Evolutionary conservation across 2,113 vertebrate genomes (phyloP).

Genomic region (Leucopsar rothschildi): DNA sequence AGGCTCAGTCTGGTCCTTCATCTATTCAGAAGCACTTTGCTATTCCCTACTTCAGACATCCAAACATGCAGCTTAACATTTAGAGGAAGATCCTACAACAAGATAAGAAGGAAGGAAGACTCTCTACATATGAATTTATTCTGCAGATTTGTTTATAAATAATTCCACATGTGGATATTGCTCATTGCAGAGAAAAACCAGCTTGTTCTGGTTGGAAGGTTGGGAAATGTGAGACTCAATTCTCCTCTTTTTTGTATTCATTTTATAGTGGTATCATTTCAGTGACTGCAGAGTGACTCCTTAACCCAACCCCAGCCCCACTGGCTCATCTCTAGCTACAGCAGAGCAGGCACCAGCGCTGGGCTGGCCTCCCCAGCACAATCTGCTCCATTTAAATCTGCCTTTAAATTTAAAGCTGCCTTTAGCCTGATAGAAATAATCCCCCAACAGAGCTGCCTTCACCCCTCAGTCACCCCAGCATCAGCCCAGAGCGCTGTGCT

Average conservation of each 20-base stretch:
- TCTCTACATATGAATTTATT: neutral
- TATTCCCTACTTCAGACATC: neutral
- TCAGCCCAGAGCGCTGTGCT: neutral
- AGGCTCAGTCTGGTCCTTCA: neutral
- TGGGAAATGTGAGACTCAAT: neutral
- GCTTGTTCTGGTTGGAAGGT: neutral
- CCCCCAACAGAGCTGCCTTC: neutral
- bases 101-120: neutral
- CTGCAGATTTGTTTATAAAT: neutral
- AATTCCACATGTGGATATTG: neutral
- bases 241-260: neutral
- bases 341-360: neutral
- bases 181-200: neutral
- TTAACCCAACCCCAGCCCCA: neutral
- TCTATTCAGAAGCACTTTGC: neutral
- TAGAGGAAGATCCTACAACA: neutral
- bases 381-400: conserved; percentile 11
- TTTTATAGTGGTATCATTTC: neutral
- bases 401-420: conserved; percentile 38
- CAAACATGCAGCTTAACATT: neutral
- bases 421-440: conserved; percentile 18
- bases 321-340: fast-evolving
- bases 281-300: neutral
- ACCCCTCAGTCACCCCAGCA: neutral
- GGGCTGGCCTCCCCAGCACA: neutral